Conservation (phyloP, 2,888 invertebrate species). For the Acrobasis suavella region DNA sequence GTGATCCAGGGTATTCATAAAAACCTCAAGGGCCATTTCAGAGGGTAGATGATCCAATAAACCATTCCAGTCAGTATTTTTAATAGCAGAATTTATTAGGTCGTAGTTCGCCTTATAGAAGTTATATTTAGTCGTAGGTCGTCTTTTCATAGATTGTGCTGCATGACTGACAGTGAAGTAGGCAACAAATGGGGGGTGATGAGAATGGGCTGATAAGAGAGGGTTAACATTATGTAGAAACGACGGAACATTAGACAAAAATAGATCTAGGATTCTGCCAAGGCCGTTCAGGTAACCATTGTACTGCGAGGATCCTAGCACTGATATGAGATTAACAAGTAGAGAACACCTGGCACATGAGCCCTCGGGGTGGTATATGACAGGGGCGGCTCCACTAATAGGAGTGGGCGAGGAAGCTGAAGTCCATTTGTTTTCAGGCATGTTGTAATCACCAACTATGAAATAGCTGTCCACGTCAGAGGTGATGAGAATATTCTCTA, state of each 20-base stretch:
- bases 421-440: constrained; percentile 1
- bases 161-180: not conserved
- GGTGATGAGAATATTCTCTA: not conserved
- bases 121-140: not conserved
- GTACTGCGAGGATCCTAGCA: not conserved
- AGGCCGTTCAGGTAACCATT: not conserved
- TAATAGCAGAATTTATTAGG: not conserved
- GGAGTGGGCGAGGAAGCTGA: not conserved
- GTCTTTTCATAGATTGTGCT: not conserved
- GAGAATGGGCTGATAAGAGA: not conserved
- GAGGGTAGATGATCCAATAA: not conserved
- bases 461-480: not conserved
- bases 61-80: not conserved
- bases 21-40: not conserved
- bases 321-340: constrained; percentile 1
- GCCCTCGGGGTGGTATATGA: not conserved
- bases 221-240: not conserved
- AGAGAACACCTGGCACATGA: not conserved
- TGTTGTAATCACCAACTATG: not conserved
- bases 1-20: not conserved
- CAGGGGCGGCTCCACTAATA: not conserved
- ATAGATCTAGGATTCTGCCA: constrained; percentile 1
- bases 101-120: not conserved
- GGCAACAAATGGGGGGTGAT: not conserved
- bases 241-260: not conserved